phyloP scores from a whole-genome alignment of 2,113 vertebrate species.

The Brienomyrus longianalis region DNA sequence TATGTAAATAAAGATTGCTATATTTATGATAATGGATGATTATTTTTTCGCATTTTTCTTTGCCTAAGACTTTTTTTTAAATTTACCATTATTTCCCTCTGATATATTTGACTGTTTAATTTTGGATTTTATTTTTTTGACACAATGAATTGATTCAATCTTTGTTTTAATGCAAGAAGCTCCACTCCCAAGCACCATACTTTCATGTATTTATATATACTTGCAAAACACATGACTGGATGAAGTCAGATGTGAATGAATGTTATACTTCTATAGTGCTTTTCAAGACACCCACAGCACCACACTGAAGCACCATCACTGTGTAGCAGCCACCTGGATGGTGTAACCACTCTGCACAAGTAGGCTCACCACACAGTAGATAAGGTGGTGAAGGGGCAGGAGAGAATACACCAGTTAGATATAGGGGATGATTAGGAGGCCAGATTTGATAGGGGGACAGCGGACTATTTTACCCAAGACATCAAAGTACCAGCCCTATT shows the following conservation, averaged over 20 bases:
- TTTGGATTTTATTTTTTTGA: neutral
- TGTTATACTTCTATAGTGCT: neutral
- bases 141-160: neutral
- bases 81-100: neutral
- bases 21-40: conserved; percentile 38
- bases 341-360: neutral
- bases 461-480: too few relatives aligned
- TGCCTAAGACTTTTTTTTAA: neutral
- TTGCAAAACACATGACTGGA: neutral
- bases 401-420: too few relatives aligned
- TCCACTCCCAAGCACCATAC: neutral
- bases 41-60: conserved; percentile 11
- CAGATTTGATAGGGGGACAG: too few relatives aligned
- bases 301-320: neutral
- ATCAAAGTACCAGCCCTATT: too few relatives aligned
- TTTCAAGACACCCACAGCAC: neutral
- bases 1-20: conserved; percentile 39
- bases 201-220: neutral
- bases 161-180: neutral
- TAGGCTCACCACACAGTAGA: neutral
- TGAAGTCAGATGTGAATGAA: neutral
- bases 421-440: too few relatives aligned
- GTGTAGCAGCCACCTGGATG: neutral
- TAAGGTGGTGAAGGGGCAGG: too few relatives aligned
- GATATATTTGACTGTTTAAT: neutral